phyloP scores from a whole-genome alignment of 1,140 invertebrate genomes.

The Whitmania pigra region DNA sequence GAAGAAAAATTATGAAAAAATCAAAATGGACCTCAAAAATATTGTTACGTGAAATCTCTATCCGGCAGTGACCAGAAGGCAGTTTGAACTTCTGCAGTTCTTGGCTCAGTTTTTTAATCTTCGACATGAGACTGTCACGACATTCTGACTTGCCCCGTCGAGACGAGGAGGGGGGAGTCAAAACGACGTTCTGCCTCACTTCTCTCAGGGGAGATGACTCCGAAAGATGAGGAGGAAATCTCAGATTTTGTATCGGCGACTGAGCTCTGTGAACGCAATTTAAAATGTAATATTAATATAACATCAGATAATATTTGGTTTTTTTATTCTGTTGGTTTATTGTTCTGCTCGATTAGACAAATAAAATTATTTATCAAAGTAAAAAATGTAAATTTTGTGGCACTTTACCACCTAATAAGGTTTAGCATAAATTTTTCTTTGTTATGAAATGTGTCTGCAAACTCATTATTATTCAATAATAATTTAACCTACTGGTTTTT shows the following conservation, averaged over 20 bases:
- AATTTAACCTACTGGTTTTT: too few species aligned
- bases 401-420: too few species aligned
- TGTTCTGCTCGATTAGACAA: too few species aligned
- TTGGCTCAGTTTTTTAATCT: constrained; percentile 66
- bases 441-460: too few species aligned
- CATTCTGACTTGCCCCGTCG: too few species aligned
- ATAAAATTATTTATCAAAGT: too few species aligned
- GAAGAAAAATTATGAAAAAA: background rate
- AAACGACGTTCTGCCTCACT: constrained; percentile 27
- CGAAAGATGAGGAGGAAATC: constrained; percentile 2
- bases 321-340: too few species aligned
- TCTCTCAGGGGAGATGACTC: background rate
- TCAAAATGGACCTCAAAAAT: constrained; percentile 54
- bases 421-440: too few species aligned
- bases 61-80: constrained; percentile 81
- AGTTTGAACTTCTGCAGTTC: constrained; percentile 79
- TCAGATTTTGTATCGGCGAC: background rate
- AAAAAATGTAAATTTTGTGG: too few species aligned
- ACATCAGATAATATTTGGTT: too few species aligned
- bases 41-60: constrained; percentile 71
- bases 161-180: constrained; percentile 66
- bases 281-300: too few species aligned
- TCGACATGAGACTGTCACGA: constrained; percentile 36
- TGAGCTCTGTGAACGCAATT: background rate
- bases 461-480: too few species aligned